Conservation (phyloP, 2,113 vertebrate genomes). For the Chaetodon auriga region DNA sequence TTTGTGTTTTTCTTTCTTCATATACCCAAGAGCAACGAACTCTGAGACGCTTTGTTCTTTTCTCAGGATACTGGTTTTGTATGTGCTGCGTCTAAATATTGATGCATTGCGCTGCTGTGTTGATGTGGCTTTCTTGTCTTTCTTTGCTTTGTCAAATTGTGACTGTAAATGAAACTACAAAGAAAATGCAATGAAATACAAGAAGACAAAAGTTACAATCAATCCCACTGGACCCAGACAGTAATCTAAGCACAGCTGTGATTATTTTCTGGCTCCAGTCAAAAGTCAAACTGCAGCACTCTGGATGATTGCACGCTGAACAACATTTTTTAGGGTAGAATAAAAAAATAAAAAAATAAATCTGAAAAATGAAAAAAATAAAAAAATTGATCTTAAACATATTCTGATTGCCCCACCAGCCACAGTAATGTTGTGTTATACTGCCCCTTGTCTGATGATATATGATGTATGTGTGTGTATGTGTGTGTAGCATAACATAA, state of each 20-base stretch:
- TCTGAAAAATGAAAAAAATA: too few species aligned
- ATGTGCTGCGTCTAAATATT: too few species aligned
- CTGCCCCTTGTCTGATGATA: not conserved
- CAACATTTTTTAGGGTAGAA: not conserved
- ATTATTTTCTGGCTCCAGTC: not conserved
- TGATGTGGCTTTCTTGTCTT: too few species aligned
- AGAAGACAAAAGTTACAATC: not conserved
- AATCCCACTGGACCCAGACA: not conserved
- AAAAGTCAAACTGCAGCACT: not conserved
- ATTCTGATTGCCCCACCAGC: not conserved
- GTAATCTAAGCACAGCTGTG: constrained; percentile 10
- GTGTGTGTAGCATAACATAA: not conserved
- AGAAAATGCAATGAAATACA: not conserved
- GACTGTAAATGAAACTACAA: not conserved
- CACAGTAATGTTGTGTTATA: not conserved
- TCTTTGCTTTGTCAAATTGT: too few species aligned
- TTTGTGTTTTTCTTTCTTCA: not conserved
- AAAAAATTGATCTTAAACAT: not conserved
- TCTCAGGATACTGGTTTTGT: too few species aligned
- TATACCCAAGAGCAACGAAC: too few species aligned
- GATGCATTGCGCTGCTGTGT: too few species aligned
- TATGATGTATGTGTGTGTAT: not conserved
- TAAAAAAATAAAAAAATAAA: not conserved
- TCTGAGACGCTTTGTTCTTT: too few species aligned
- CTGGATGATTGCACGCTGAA: not conserved